phyloP scores from a whole-genome alignment of 2,888 invertebrate species.

The Tyria jacobaeae region DNA sequence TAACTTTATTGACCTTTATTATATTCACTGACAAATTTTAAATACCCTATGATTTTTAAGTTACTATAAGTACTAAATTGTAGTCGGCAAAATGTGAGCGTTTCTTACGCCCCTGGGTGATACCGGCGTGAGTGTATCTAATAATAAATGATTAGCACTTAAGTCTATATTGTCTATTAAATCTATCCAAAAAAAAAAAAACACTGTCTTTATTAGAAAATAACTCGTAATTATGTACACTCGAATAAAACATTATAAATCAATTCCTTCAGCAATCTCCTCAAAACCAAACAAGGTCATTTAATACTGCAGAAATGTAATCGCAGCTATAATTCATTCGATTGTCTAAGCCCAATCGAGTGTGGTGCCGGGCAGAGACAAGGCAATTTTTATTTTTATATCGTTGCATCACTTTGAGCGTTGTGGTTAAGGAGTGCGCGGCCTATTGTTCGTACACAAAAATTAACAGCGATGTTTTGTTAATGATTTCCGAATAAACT shows the following conservation, averaged over 20 bases:
- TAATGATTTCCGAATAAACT: slow-evolving; percentile 23
- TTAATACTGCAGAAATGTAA: slow-evolving; percentile 42
- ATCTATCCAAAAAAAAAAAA: no score
- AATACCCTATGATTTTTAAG: no score
- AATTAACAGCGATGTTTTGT: slow-evolving; percentile 23
- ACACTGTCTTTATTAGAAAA: no score
- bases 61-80: no score
- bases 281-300: slow-evolving; percentile 43
- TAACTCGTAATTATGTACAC: no score
- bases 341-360: slow-evolving; percentile 74
- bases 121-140: no score
- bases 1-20: no score
- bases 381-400: slow-evolving; percentile 60
- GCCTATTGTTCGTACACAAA: slow-evolving; percentile 24
- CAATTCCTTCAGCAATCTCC: background rate
- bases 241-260: background rate
- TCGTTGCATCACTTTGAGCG: slow-evolving; percentile 57
- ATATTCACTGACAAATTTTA: no score
- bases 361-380: slow-evolving; percentile 70
- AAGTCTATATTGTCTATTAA: no score
- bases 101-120: no score
- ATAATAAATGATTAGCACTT: no score
- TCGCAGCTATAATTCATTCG: slow-evolving; percentile 56
- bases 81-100: no score
- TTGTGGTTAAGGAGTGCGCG: slow-evolving; percentile 18